Percentiles rank a stretch among this genome's conserved stretches.
Evolutionary conservation across 2,797 vertebrate genomes (phyloP).

Genomic region (Platyrinchus mystaceus): DNA sequence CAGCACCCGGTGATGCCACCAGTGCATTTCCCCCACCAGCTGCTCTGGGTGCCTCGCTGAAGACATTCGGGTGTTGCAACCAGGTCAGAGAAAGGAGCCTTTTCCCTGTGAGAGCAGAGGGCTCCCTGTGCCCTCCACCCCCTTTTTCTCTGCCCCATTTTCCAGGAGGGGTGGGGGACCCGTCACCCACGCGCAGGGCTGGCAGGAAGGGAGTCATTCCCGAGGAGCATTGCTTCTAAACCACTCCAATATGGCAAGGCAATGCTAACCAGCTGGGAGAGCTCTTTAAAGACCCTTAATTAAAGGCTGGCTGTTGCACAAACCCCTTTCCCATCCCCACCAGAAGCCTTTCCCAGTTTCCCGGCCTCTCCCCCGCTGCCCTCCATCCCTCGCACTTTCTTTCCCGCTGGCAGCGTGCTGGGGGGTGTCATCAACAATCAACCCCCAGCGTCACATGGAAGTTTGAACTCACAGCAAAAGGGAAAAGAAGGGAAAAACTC

Average conservation of each 20-base stretch:
- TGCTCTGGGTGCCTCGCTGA: fast-evolving
- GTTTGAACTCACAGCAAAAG: neutral
- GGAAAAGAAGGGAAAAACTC: neutral
- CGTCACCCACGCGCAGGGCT: neutral
- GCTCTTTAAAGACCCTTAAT: constrained; percentile 66
- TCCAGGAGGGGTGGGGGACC: fast-evolving
- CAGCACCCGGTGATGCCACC: neutral
- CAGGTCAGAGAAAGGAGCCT: fast-evolving
- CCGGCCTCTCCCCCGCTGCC: neutral
- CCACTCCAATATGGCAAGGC: constrained; percentile 70
- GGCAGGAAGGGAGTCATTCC: constrained; percentile 57
- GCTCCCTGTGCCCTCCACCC: neutral
- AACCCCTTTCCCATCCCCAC: constrained; percentile 31
- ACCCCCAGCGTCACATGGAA: neutral
- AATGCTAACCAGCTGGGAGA: constrained; percentile 67
- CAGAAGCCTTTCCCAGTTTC: neutral
- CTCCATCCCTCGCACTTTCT: constrained; percentile 25
- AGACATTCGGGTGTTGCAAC: neutral
- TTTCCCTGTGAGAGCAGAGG: neutral
- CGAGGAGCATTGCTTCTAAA: constrained; percentile 55
- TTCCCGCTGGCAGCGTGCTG: constrained; percentile 5
- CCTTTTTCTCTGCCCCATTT: neutral
- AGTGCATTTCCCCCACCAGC: fast-evolving
- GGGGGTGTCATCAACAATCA: neutral
- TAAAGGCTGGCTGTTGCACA: constrained; percentile 68